Evolutionary conservation across 2,797 vertebrate genomes (phyloP).

Genomic region (Manis pentadactyla): DNA sequence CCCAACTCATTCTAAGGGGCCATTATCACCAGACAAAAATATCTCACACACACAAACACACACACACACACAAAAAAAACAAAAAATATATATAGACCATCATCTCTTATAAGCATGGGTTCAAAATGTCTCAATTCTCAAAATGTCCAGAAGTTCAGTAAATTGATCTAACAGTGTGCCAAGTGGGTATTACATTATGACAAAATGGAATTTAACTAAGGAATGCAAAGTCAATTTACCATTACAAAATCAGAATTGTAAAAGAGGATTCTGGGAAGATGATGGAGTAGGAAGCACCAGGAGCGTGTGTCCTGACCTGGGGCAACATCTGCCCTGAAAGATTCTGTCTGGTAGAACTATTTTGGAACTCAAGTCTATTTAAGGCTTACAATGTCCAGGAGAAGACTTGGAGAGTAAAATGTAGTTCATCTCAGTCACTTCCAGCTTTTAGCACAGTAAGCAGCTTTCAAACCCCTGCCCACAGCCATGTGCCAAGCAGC

Average conservation of each 20-base stretch:
- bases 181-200: neutral
- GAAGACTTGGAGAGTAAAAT: neutral
- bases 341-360: neutral
- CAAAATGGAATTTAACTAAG: neutral
- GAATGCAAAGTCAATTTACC: neutral
- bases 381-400: neutral
- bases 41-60: neutral
- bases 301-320: neutral
- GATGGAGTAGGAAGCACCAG: neutral
- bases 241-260: neutral
- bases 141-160: neutral
- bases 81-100: neutral
- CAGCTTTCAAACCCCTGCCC: neutral
- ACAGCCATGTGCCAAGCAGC: neutral
- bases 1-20: neutral
- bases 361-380: neutral
- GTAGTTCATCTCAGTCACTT: neutral
- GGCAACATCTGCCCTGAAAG: neutral
- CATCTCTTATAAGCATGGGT: neutral
- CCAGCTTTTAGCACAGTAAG: neutral
- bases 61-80: neutral
- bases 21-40: neutral
- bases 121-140: neutral
- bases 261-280: neutral
- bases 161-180: neutral